phyloP scores from a whole-genome alignment of 2,888 invertebrate species.

The Meliscaeva auricollis region DNA sequence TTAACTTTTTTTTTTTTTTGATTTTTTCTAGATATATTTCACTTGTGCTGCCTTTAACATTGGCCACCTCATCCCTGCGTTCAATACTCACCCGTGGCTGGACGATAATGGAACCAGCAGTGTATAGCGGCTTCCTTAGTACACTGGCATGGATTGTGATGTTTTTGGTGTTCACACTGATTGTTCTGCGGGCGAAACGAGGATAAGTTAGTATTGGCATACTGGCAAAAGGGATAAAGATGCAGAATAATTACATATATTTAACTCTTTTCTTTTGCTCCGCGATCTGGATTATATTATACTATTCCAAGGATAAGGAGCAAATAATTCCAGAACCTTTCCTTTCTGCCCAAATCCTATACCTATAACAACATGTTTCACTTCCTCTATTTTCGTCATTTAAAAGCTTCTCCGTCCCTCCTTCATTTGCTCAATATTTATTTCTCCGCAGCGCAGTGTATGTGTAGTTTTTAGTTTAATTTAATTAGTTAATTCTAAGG shows the following conservation, averaged over 20 bases:
- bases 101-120: constrained; percentile 91
- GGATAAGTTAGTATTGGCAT: constrained; percentile 85
- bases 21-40: constrained; percentile 87
- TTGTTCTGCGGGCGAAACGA: constrained; percentile 92
- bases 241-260: constrained; percentile 31
- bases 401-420: constrained; percentile 59
- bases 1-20: not conserved
- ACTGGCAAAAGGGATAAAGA: constrained; percentile 62
- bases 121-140: constrained; percentile 94
- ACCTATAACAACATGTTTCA: constrained; percentile 36
- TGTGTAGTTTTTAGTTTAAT: constrained; percentile 71
- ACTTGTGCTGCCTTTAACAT: constrained; percentile 92
- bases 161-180: constrained; percentile 91
- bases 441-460: constrained; percentile 75
- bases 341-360: not conserved
- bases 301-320: constrained; percentile 39
- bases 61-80: constrained; percentile 96
- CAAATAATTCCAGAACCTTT: constrained; percentile 48
- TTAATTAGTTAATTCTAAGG: constrained; percentile 72
- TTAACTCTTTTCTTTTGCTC: constrained; percentile 43
- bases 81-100: constrained; percentile 95
- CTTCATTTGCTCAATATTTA: constrained; percentile 74
- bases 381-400: constrained; percentile 41
- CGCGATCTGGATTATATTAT: too few species aligned
- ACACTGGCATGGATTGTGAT: constrained; percentile 94